Base-by-base conservation (phyloP, 2,888 invertebrate genomes). In the Lymantria dispar region DNA sequence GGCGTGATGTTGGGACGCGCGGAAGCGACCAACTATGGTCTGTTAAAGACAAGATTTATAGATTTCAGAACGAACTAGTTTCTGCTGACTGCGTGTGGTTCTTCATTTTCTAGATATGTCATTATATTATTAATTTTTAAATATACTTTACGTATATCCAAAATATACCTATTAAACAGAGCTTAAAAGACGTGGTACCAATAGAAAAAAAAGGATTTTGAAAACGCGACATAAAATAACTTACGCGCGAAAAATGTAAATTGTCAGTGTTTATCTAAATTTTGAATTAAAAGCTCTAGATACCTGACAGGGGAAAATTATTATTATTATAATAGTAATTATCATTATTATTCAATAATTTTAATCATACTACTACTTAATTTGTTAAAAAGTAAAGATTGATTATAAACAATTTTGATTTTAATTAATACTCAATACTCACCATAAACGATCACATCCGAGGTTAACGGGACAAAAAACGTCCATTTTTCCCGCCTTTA, bases 371-470 rank as follows among this genome's bases (percentile, higher is more conserved):
- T 3, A 5, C 22, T 22, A 22, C 22, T 22, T 22, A 22, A 5
- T 22, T 22, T 22, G 2, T 22, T 22, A 3, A 22, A 22, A 22
- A 22, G 2, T 22, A 22, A 3, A 22, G 22, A 22, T 3, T 22
- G 2, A 22, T 22, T 22, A n/a, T n/a, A n/a, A n/a, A n/a, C n/a
- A n/a, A n/a, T 22, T 22, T 22, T 22, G 5, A 22, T 22, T 22
- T 22, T 5, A 33, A 9, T 42, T 14, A 30, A 46, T 37, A 37
- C 12, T 40, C 14, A 37, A 48, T 36, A 78, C 88, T 87, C 64
- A 89, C 89, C 87, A 87, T 54, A 83, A 81, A 53, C 70, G 77
- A 65, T 79, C 82, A 68, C 62, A 71, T 51, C 70, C 69, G 50
- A 58, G 54, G 50, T 37, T 49, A 57, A 70, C 63, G 58, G 68